Conservation (phyloP, 1,140 invertebrate genomes). For the Drosophila subpulchrella region DNA sequence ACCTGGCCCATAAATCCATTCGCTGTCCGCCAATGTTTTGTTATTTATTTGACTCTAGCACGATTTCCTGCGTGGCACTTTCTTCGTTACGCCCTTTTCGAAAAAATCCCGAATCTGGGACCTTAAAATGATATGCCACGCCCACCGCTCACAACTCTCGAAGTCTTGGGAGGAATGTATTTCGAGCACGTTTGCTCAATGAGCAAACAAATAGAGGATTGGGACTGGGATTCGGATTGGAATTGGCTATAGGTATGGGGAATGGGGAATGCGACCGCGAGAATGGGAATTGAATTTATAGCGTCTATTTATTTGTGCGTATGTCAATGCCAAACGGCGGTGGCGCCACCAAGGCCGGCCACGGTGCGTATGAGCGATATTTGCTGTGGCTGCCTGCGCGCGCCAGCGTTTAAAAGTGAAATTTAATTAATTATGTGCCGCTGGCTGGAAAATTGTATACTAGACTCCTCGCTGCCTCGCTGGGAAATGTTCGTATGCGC, state of each 20-base stretch:
- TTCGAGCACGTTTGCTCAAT: slow-evolving; percentile 64
- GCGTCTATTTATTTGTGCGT: slow-evolving; percentile 72
- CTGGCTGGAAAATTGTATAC: slow-evolving; percentile 47
- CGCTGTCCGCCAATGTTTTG: slow-evolving; percentile 76
- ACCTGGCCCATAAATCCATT: slow-evolving; percentile 66
- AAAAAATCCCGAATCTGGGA: slow-evolving; percentile 19
- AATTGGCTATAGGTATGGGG: not conserved
- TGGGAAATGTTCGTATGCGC: slow-evolving; percentile 53
- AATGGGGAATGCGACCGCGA: slow-evolving; percentile 25
- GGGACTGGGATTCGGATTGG: slow-evolving; percentile 13
- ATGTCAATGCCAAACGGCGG: slow-evolving; percentile 68
- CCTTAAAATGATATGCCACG: slow-evolving; percentile 79
- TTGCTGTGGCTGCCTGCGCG: slow-evolving; percentile 32
- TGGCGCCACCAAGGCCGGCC: slow-evolving; percentile 34
- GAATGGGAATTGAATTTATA: slow-evolving; percentile 69
- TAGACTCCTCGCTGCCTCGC: slow-evolving; percentile 17
- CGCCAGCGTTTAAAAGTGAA: slow-evolving; percentile 60
- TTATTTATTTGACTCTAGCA: slow-evolving; percentile 79
- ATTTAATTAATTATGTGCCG: slow-evolving; percentile 79
- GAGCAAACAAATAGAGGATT: slow-evolving; percentile 50
- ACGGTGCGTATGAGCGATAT: slow-evolving; percentile 70
- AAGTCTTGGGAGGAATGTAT: slow-evolving; percentile 43
- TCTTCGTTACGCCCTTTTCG: slow-evolving; percentile 33
- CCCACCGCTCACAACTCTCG: slow-evolving; percentile 35
- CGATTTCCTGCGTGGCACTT: slow-evolving; percentile 66